Percentiles rank a stretch among this genome's conserved stretches.
These are phyloP conservation scores for Chrosomus eos DNA, from an alignment of 2,797 vertebrate species.

Conservation along the genomic window DNA sequence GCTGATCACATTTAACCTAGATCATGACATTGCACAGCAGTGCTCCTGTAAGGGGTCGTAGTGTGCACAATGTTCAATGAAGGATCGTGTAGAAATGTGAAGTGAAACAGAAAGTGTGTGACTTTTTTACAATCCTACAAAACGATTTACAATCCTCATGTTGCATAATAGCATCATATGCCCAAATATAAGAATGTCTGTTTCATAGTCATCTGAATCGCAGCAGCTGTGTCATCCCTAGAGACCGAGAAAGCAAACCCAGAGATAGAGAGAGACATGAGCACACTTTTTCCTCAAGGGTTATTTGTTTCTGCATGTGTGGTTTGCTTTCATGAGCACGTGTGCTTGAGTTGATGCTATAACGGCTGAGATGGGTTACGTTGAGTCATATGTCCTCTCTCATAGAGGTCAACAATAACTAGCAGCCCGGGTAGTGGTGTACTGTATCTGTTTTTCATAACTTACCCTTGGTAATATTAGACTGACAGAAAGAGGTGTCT, in stretches of 20 bases:
- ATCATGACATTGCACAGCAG: not conserved
- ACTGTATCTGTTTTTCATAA: conserved; percentile 1
- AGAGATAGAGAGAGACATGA: conserved; percentile 10
- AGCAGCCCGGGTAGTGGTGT: not conserved
- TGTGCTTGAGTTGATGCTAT: conserved; percentile 21
- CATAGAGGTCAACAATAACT: conserved; percentile 1
- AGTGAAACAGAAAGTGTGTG: not conserved
- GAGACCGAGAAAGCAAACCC: not conserved
- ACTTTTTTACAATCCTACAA: conserved; percentile 26
- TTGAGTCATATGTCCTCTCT: conserved; percentile 10
- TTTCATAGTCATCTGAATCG: conserved; percentile 24
- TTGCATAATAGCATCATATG: conserved; percentile 21
- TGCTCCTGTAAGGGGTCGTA: not conserved
- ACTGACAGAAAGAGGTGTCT: not conserved
- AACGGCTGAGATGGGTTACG: conserved; percentile 6
- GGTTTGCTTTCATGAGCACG: conserved; percentile 27
- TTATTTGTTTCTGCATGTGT: conserved; percentile 52
- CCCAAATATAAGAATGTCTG: conserved; percentile 14
- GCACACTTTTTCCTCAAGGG: conserved; percentile 18
- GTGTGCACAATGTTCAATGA: not conserved
- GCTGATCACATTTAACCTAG: not conserved
- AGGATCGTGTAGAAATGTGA: not conserved
- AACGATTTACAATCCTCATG: conserved; percentile 6
- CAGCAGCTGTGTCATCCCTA: conserved; percentile 41
- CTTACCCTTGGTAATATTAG: not conserved